Conservation (phyloP, 2,888 invertebrate species). For the Ctena decussata region DNA sequence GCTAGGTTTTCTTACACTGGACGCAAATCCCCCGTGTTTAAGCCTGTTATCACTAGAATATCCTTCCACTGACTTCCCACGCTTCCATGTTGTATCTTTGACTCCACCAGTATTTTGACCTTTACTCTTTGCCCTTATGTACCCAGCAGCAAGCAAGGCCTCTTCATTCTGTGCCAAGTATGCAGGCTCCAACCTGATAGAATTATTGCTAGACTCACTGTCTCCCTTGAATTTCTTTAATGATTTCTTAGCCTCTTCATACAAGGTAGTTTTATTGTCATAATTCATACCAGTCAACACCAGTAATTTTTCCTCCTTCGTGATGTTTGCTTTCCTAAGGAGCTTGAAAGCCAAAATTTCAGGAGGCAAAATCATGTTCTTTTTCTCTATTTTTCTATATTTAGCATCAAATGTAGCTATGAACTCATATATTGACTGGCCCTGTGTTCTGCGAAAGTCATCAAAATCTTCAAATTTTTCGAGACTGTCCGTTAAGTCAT, state of each 20-base stretch:
- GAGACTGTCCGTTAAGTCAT: constrained; percentile 62
- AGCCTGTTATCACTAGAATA: not conserved
- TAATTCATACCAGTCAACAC: constrained; percentile 63
- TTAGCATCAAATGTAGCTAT: constrained; percentile 53
- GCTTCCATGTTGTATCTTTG: too few species aligned
- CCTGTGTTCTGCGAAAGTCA: not conserved
- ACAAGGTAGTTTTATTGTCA: constrained; percentile 32
- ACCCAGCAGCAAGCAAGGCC: constrained; percentile 37
- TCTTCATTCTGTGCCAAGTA: constrained; percentile 37
- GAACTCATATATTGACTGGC: constrained; percentile 29
- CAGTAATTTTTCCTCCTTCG: constrained; percentile 49
- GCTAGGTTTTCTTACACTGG: too few species aligned
- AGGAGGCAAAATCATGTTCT: too few species aligned
- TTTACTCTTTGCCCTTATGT: constrained; percentile 13
- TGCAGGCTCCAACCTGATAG: constrained; percentile 4
- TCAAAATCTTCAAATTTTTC: constrained; percentile 60
- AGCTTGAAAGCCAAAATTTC: constrained; percentile 64
- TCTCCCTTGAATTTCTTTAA: constrained; percentile 49
- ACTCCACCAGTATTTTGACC: constrained; percentile 15
- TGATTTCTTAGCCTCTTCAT: constrained; percentile 62
- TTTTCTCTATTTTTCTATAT: too few species aligned
- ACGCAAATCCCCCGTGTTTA: not conserved
- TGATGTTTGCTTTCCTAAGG: constrained; percentile 52
- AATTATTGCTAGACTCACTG: not conserved
- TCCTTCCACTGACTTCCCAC: not conserved